These are phyloP conservation scores for Cheirogaleus medius DNA, from an alignment of 2,113 vertebrate genomes.

Conservation along the genomic window DNA sequence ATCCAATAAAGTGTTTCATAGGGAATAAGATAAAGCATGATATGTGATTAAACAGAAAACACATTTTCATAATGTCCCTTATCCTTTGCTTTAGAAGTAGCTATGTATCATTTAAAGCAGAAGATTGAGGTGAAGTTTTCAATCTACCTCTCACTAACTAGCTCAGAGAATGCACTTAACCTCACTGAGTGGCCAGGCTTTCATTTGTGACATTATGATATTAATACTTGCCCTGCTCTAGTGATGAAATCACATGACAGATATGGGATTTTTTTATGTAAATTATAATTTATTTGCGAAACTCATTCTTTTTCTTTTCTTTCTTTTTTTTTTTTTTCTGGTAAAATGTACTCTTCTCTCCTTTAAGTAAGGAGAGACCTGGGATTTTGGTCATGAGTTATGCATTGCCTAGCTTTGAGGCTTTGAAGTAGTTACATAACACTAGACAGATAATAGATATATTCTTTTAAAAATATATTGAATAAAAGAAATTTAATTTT, in stretches of 20 bases:
- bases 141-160: rapidly evolving
- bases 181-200: not conserved
- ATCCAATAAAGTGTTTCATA: not conserved
- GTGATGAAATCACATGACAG: not conserved
- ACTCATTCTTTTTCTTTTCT: not conserved
- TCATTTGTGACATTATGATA: not conserved
- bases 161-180: not conserved
- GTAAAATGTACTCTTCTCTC: not conserved
- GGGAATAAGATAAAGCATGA: not conserved
- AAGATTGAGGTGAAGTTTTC: not conserved
- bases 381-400: not conserved
- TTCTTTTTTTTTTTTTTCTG: rapidly evolving
- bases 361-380: not conserved
- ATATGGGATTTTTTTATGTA: not conserved
- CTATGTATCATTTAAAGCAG: not conserved
- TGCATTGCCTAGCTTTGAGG: not conserved
- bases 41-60: not conserved
- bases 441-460: not conserved
- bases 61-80: not conserved
- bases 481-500: not conserved
- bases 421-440: not conserved
- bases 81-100: not conserved
- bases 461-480: not conserved
- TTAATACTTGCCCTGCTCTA: not conserved
- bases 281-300: not conserved